Conservation (phyloP, 2,888 invertebrate genomes). For the Galeruca laticollis region DNA sequence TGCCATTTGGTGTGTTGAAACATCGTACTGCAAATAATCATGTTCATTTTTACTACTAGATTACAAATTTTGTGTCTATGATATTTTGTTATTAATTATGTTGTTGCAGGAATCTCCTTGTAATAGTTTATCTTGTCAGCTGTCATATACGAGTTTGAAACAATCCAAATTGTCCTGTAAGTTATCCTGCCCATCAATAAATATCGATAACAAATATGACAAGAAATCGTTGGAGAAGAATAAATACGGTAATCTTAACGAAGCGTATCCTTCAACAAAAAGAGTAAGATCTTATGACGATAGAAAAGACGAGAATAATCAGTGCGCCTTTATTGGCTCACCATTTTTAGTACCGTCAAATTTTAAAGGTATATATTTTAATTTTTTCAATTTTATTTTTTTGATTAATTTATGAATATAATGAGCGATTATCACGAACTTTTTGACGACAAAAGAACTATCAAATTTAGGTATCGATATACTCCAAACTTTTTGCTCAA, state of each 20-base stretch:
- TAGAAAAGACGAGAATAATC: constrained; percentile 42
- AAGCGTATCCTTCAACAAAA: constrained; percentile 11
- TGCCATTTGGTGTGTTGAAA: no score
- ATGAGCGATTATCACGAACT: no score
- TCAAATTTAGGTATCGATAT: no score
- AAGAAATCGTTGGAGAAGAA: constrained; percentile 20
- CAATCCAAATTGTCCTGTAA: constrained; percentile 8
- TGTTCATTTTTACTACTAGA: no score
- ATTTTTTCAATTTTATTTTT: no score
- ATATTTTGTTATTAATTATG: no score
- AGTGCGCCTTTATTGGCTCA: constrained; percentile 52
- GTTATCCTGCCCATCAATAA: neutral
- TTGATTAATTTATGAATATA: no score
- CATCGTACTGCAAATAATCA: no score
- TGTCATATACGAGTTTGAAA: constrained; percentile 4
- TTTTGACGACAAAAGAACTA: no score
- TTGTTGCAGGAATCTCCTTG: neutral
- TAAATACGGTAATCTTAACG: constrained; percentile 5
- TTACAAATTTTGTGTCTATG: no score
- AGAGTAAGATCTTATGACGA: constrained; percentile 29
- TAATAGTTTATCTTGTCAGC: constrained; percentile 5
- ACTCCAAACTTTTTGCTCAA: no score
- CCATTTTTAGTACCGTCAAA: constrained; percentile 37
- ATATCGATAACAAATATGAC: neutral
- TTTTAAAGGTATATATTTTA: constrained; percentile 29